These are phyloP conservation scores for Gallinago undulata DNA, from an alignment of 2,113 vertebrate species.

Conservation along the genomic window DNA sequence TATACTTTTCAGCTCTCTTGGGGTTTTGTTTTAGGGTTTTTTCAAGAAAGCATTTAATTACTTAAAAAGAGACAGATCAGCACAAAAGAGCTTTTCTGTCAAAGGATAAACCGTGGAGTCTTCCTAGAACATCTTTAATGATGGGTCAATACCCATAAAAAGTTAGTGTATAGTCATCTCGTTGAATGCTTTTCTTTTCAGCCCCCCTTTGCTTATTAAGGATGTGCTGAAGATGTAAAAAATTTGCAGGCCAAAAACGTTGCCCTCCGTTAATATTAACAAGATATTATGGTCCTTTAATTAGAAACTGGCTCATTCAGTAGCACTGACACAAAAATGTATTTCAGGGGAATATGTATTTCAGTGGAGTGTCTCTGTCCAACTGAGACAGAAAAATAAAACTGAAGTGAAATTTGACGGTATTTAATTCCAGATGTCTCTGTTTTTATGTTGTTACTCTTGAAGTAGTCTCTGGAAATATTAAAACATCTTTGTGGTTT, in stretches of 20 bases:
- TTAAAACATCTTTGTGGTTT: constrained; percentile 40
- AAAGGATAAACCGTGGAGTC: neutral
- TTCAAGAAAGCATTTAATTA: neutral
- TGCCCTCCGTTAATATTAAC: neutral
- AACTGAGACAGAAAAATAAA: constrained; percentile 48
- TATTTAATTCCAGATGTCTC: constrained; percentile 56
- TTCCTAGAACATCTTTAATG: neutral
- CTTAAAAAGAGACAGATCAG: neutral
- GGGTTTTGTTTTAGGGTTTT: neutral
- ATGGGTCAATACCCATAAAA: neutral
- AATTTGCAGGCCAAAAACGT: neutral
- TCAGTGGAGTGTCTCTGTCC: neutral
- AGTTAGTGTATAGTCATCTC: neutral
- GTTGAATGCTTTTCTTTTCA: neutral
- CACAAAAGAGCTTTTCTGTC: neutral
- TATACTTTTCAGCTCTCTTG: neutral
- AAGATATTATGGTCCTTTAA: constrained; percentile 44
- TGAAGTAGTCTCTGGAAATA: constrained; percentile 63
- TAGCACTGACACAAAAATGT: constrained; percentile 17
- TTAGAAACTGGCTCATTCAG: constrained; percentile 31
- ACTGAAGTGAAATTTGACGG: constrained; percentile 14
- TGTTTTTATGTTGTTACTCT: constrained; percentile 50
- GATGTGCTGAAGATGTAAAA: constrained; percentile 9
- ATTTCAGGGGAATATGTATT: constrained; percentile 32
- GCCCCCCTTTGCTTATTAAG: neutral